phyloP scores from a whole-genome alignment of 2,113 vertebrate species.

The Paramormyrops kingsleyae region DNA sequence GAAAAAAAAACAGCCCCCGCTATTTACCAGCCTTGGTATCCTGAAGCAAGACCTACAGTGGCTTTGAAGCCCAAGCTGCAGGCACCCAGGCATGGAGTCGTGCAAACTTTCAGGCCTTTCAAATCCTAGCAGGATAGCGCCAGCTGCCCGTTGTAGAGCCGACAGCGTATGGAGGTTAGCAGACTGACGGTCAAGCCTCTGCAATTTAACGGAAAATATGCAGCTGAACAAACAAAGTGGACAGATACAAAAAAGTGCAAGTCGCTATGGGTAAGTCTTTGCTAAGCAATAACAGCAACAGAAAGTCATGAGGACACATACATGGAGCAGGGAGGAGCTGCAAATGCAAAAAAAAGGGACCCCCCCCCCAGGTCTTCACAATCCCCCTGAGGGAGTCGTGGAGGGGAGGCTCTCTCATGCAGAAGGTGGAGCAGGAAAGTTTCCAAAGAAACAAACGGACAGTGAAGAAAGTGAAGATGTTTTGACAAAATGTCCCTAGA shows the following conservation, averaged over 20 bases:
- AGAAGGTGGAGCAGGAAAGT: background rate
- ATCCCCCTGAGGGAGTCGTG: background rate
- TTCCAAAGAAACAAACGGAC: background rate
- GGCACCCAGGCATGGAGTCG: background rate
- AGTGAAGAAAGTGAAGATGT: background rate
- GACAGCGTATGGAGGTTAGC: background rate
- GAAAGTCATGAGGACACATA: background rate
- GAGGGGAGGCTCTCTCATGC: background rate
- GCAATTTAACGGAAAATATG: background rate
- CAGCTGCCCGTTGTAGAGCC: background rate
- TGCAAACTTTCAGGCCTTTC: background rate
- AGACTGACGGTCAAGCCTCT: background rate
- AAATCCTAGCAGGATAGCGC: background rate
- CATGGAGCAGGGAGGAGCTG: background rate
- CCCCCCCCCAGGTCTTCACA: background rate
- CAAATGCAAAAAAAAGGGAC: background rate
- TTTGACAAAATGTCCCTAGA: background rate
- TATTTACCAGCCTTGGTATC: background rate
- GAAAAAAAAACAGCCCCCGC: background rate
- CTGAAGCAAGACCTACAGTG: background rate
- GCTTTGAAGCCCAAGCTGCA: background rate
- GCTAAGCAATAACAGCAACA: background rate
- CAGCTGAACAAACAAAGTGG: background rate
- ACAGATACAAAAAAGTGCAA: background rate
- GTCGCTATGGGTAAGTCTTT: background rate